Base-by-base conservation (phyloP, 2,888 invertebrate genomes). In the Clanis bilineata region DNA sequence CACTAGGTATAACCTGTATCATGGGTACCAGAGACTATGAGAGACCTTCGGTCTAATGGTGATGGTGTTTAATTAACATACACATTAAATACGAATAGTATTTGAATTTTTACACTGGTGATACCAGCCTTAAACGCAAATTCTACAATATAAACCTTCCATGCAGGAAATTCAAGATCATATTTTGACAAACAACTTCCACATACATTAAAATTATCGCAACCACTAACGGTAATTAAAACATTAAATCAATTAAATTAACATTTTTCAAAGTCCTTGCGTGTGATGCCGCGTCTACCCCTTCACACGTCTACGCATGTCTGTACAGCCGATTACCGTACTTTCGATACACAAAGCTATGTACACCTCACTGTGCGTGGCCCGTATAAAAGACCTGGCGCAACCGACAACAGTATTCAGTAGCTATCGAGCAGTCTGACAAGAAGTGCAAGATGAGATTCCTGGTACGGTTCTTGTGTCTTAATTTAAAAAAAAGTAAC, bases 401-500 rank as follows among this genome's bases (percentile, higher is more conserved):
- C 65, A 61, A 68, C 65, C 67, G 68, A 67, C 64, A 58, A 80
- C 67, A 84, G 80, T 68, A 91, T 90, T 91, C 91, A 91, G 91
- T 91, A 91, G 91, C 91, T 88, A 80, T 82, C 88, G 83, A 78
- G 91, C 85, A 91, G 91, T 91, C 91, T 82, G 77, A 75, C 72
- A 77, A 84, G 91, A 91, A 91, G 90, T 91, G 85, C 91, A 91
- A 77, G 86, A 91, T 91, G 91, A 91, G 90, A 91, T 91, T 91
- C 79, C 89, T 91, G 90, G 90, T 91, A 87, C 77, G 80, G 74
- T 59, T 25, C 22, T 58, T 58, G 39, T 39, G 45, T 25, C 43
- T 56, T 43, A 47, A 60, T 41, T 43, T 45, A 28, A 59, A 55
- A 58, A 60, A 25, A 57, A 61, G 32, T 32, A 23, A 18, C 41